These are phyloP conservation scores for Fratercula arctica DNA, from an alignment of 2,797 vertebrate species.

Conservation along the genomic window DNA sequence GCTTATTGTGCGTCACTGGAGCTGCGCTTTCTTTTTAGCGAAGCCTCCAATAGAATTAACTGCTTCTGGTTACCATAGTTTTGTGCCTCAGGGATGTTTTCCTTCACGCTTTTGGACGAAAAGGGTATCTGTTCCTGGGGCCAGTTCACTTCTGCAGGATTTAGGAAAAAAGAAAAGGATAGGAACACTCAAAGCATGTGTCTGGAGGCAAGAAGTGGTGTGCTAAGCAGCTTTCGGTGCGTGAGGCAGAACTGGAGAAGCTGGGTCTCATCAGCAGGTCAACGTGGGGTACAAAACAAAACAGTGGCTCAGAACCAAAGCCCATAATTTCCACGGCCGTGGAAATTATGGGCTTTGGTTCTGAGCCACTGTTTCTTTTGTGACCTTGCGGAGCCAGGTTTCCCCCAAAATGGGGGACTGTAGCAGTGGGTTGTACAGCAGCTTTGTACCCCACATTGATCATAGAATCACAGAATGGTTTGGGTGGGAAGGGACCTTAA, in stretches of 20 bases:
- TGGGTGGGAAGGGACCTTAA: too few relatives aligned
- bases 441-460: accelerated
- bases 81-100: slow-evolving; percentile 23
- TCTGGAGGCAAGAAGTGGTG: neutral
- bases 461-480: too few relatives aligned
- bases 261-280: neutral
- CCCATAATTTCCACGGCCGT: neutral
- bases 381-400: neutral
- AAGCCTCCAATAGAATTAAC: neutral
- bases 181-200: neutral
- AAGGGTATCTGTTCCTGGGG: neutral
- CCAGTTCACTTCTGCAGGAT: neutral
- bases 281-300: neutral
- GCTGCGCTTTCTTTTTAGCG: neutral
- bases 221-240: neutral
- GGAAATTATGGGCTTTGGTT: neutral
- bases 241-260: neutral
- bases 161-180: neutral
- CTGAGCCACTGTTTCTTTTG: neutral
- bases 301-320: too few relatives aligned
- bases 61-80: slow-evolving; percentile 16
- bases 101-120: slow-evolving; percentile 26
- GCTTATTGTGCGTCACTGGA: neutral
- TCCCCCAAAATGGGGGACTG: neutral
- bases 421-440: neutral